Evolutionary conservation across 2,113 vertebrate species (phyloP).

Genomic region (Gasterosteus aculeatus): DNA sequence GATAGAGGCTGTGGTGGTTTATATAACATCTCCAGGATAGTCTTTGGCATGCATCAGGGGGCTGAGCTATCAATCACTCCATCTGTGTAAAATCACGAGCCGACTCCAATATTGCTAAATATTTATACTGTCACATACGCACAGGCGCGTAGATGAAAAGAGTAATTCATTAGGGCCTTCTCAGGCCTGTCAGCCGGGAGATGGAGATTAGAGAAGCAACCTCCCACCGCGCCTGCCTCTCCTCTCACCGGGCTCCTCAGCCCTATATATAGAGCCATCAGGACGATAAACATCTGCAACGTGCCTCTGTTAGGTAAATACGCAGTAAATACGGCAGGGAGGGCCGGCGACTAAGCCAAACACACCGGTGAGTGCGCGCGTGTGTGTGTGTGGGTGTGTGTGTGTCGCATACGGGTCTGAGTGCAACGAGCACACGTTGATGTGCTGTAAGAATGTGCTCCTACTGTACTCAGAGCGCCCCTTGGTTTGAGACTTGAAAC

Average conservation of each 20-base stretch:
- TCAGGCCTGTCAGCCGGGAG: constrained; percentile 97
- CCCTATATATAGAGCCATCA: constrained; percentile 97
- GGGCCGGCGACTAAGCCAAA: constrained; percentile 91
- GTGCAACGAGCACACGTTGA: constrained; percentile 2
- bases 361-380: constrained; percentile 79
- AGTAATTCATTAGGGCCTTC: constrained; percentile 98
- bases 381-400: constrained; percentile 37
- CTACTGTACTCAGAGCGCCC: background rate
- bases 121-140: constrained; percentile 99
- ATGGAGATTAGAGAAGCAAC: constrained; percentile 98
- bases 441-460: background rate
- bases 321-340: constrained; percentile 94
- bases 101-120: constrained; percentile 99
- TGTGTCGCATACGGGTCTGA: constrained; percentile 30
- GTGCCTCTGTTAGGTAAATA: constrained; percentile 97
- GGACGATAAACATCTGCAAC: constrained; percentile 96
- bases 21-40: constrained; percentile 87
- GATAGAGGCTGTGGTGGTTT: constrained; percentile 87
- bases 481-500: background rate
- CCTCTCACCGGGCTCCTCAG: constrained; percentile 85
- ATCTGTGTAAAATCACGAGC: constrained; percentile 99
- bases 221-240: constrained; percentile 94
- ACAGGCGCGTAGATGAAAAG: constrained; percentile 99
- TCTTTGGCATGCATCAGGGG: constrained; percentile 90
- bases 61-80: constrained; percentile 99